Evolutionary conservation across 2,113 vertebrate genomes (phyloP), one percentile per base, ranked within the genome.

Genomic region (Heterotilapia buettikoferi): DNA sequence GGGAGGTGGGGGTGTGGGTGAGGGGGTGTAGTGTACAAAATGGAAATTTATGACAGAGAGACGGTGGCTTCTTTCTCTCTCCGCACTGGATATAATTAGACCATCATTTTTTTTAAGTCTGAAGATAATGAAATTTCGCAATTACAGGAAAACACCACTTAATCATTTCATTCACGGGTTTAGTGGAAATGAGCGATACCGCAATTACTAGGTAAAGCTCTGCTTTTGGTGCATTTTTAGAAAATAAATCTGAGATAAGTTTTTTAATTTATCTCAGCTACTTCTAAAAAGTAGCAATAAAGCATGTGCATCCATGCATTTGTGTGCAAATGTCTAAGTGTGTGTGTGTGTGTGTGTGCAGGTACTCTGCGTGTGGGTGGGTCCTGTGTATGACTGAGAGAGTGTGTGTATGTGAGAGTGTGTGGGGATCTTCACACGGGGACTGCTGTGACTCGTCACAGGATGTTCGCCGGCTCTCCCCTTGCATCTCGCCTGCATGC

Each of bases 31-130:
- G 97, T 98, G 97, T 96, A 98, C 97, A 97, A 96, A 98, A 97
- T 97, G 97, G 96, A 97, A 97, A 99, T 98, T 97, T 98, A 98
- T 97, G 97, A 96, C 96, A 94, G 97, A 96, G 97, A 96, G 96
- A 96, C 96, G 33, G 95, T 95, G 96, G 97, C 95, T 95, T 97
- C 97, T 97, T 90, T 95, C 89, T 97, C 96, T 97, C 96, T 96
- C 96, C 96, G 97, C 96, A 94, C 94, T 93, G 97, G 96, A 96
- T 97, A 96, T 96, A 96, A 96, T 97, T 97, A 97, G 96, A 97
- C 97, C 96, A 96, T 96, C 94, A 94, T 96, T 97, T 96, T 93
- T 93, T 96, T 96, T 1, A 95, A 36, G 87, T 84, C 84, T 54
- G 88, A 68, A 61, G 54, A 96, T 96, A 96, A 97, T 96, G 95